Base-by-base conservation (phyloP, 2,888 invertebrate species). In the Petrolisthes manimaculis region DNA sequence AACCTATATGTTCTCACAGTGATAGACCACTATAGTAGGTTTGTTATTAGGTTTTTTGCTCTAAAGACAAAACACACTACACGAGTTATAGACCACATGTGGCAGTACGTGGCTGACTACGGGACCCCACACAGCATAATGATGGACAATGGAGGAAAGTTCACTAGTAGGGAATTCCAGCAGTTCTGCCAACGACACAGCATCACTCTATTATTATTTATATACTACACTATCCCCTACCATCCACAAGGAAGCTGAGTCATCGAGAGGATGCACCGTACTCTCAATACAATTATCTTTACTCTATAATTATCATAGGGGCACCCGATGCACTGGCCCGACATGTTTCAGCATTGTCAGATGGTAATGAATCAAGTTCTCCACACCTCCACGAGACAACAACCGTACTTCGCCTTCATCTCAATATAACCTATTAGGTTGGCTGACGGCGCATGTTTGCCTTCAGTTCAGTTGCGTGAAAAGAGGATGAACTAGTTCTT, bases 301-400 rank as follows among this genome's bases (percentile, higher is more conserved):
- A n/a, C 54, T 8, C 71, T 83, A 1, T n/a, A n/a, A n/a, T n/a
- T 83, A 71, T 14, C 9, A n/a, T n/a, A 37, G 37, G 37, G 37
- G 0, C 37, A 37, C 37, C 37, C 37, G 37, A 37, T 37, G 37
- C 37, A 71, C 3, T 83, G 83, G 74, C 83, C 53, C 5, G 0
- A 0, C 18, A 51, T 83, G 6, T 14, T 83, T 0, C 54, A 82
- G 3, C 82, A 24, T 8, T 79, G 79, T n/a, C 79, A 79, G 21
- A 56, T 53, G 9, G 53, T 54, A 9, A 79, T 79, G 79, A 79
- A 53, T 8, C 79, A 79, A 18, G 79, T 54, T 1, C 21, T 56
- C 12, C 79, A 54, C 79, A 79, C 55, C 54, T 54, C 79, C n/a
- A 79, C 79, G 1, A 21, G 56, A 54, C 79, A 79, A 54, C 79